These are phyloP conservation scores for Danio tinwini DNA, from an alignment of 2,797 vertebrate species.

Conservation along the genomic window DNA sequence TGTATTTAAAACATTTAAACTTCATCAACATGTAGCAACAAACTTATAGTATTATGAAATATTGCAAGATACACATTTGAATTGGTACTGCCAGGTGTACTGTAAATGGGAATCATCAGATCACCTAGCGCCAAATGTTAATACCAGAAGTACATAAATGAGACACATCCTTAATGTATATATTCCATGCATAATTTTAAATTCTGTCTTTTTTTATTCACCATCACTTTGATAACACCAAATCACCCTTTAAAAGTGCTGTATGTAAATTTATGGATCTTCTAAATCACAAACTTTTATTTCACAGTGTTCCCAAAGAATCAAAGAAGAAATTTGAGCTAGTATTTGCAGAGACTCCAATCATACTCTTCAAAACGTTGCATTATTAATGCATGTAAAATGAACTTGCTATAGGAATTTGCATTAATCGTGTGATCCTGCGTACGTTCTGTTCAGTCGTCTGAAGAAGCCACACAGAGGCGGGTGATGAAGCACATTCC, in stretches of 20 bases:
- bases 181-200: not conserved
- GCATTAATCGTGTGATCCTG: constrained; percentile 37
- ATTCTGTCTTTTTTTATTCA: not conserved
- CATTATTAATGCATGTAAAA: constrained; percentile 28
- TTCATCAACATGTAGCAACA: constrained; percentile 2
- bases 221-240: not conserved
- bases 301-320: not conserved
- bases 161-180: not conserved
- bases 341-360: not conserved
- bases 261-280: too few relatives aligned
- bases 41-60: not conserved
- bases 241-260: too few relatives aligned
- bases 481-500: constrained; percentile 50
- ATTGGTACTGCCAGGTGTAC: constrained; percentile 2
- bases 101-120: constrained; percentile 18
- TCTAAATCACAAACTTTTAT: too few relatives aligned
- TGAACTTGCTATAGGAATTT: constrained; percentile 23
- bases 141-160: not conserved
- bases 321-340: not conserved
- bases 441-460: constrained; percentile 28
- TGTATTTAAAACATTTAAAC: not conserved
- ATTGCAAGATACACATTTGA: constrained; percentile 6
- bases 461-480: constrained; percentile 27
- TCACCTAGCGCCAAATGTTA: constrained; percentile 19
- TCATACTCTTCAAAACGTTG: constrained; percentile 13